Evolutionary conservation across 2,797 vertebrate species (phyloP).

Genomic region (Periophthalmus magnuspinnatus): DNA sequence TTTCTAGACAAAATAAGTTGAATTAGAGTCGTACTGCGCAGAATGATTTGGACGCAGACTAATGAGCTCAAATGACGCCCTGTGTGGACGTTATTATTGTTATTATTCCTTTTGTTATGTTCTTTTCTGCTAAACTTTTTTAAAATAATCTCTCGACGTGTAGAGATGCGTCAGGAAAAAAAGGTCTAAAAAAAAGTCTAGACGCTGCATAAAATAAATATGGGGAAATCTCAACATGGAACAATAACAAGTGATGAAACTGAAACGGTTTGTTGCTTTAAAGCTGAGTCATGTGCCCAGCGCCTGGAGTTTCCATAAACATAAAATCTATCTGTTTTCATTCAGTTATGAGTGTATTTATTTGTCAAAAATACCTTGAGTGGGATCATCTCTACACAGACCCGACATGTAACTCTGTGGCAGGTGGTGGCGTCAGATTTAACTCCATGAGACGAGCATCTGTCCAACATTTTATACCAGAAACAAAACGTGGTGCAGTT

Average conservation of each 20-base stretch:
- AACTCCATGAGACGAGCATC: too few relatives aligned
- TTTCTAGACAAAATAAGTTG: conserved; percentile 13
- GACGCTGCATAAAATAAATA: not conserved
- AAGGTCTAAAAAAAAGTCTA: not conserved
- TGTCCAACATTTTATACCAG: too few relatives aligned
- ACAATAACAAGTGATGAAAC: not conserved
- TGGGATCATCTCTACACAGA: too few relatives aligned
- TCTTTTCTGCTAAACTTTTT: not conserved
- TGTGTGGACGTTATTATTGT: not conserved
- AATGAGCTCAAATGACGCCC: conserved; percentile 14
- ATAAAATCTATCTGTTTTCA: not conserved
- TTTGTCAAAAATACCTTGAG: too few relatives aligned
- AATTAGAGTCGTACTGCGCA: conserved; percentile 1
- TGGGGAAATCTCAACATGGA: not conserved
- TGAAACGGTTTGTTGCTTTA: too few relatives aligned
- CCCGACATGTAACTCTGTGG: too few relatives aligned
- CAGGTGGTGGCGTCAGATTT: too few relatives aligned
- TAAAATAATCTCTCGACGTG: not conserved
- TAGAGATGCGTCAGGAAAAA: not conserved
- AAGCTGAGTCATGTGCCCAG: too few relatives aligned
- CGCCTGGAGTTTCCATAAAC: not conserved
- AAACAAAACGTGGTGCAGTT: too few relatives aligned
- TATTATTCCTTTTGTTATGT: not conserved
- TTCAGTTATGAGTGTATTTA: not conserved
- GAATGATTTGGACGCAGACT: conserved; percentile 12